phyloP scores from a whole-genome alignment of 92 coral and sea anemone genomes.

The Isaurus tuberculatus region DNA sequence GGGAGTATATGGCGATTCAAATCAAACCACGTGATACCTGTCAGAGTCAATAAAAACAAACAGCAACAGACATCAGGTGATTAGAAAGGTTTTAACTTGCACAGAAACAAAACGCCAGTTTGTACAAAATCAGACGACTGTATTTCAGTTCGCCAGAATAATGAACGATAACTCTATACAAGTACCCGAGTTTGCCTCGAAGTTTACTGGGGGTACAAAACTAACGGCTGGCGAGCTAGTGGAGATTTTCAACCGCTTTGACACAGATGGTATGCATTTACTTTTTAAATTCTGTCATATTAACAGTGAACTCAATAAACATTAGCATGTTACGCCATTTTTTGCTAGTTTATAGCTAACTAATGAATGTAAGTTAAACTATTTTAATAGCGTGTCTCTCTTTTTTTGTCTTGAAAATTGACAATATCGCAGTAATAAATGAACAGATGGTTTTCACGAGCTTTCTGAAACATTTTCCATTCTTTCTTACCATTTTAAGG shows the following conservation, averaged over 20 bases:
- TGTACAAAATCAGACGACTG: neutral
- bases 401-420: no score
- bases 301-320: neutral
- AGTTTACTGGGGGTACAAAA: conserved; percentile 16
- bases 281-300: neutral
- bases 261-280: conserved; percentile 30
- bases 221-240: conserved; percentile 42
- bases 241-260: conserved; percentile 39
- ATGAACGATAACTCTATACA: neutral
- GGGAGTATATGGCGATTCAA: no score
- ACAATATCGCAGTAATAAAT: no score
- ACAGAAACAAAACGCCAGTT: neutral
- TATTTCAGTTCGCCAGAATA: neutral
- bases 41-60: neutral
- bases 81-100: neutral
- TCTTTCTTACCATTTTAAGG: neutral
- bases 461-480: neutral
- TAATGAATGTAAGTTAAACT: neutral
- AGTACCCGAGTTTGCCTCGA: conserved; percentile 23
- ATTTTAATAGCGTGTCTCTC: no score
- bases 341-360: neutral
- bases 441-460: neutral
- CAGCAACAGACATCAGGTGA: neutral
- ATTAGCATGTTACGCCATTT: neutral
- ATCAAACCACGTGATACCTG: neutral